A percentile compares a stretch with the other conserved stretches of the same genome.
phyloP scores from a whole-genome alignment of 2,888 invertebrate species.

The Ectemnius cavifrons region DNA sequence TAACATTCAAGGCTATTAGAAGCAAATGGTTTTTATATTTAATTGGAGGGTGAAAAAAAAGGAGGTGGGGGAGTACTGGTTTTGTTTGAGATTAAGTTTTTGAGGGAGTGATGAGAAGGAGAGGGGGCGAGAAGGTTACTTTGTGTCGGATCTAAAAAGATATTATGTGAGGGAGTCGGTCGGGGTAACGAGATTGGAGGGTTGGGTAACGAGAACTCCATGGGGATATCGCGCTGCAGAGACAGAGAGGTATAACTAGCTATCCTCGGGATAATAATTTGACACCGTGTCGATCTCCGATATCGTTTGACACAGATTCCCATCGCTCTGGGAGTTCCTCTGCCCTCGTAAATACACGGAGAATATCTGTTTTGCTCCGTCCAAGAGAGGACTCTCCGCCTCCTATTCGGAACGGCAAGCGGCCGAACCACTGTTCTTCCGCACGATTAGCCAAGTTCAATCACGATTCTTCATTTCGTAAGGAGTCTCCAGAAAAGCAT shows the following conservation, averaged over 20 bases:
- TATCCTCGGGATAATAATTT: conserved; percentile 49
- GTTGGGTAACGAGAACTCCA: conserved; percentile 62
- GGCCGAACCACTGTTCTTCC: background rate
- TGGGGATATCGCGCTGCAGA: conserved; percentile 53
- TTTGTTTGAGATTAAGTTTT: too few species aligned
- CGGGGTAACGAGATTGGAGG: conserved; percentile 62
- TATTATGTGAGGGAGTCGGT: conserved; percentile 36
- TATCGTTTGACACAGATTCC: conserved; percentile 39
- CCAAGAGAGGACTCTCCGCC: background rate
- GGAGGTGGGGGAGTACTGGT: too few species aligned
- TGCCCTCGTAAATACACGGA: background rate
- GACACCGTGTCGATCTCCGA: conserved; percentile 47
- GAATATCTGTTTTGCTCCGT: conserved; percentile 5
- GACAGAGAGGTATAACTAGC: conserved; percentile 45
- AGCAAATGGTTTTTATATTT: too few species aligned
- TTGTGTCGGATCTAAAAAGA: too few species aligned
- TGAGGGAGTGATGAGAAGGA: too few species aligned
- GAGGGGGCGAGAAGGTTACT: too few species aligned
- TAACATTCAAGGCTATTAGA: too few species aligned
- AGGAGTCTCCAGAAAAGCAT: too few species aligned
- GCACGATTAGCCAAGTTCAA: too few species aligned
- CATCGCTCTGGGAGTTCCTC: conserved; percentile 34
- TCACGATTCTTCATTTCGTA: too few species aligned
- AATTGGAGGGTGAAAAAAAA: too few species aligned
- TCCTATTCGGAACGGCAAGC: background rate